Evolutionary conservation across 2,888 invertebrate genomes (phyloP).

Genomic region (Cheilosia vulpina): DNA sequence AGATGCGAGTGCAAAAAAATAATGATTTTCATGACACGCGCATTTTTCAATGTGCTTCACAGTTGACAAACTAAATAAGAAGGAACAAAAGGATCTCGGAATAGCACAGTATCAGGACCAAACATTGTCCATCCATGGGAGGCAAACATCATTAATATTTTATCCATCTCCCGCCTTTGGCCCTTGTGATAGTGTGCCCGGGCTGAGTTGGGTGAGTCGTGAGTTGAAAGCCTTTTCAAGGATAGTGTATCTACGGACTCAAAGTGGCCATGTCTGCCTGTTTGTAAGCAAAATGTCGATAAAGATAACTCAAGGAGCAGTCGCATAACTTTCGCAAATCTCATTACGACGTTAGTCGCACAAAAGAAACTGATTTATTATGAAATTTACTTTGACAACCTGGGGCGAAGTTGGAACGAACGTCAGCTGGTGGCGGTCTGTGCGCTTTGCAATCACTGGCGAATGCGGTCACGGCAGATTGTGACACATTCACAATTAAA

Average conservation of each 20-base stretch:
- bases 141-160: conserved; percentile 68
- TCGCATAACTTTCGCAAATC: conserved; percentile 64
- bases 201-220: not conserved
- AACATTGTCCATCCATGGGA: conserved; percentile 43
- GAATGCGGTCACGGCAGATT: not conserved
- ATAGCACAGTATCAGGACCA: conserved; percentile 7
- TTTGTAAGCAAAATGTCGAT: conserved; percentile 36
- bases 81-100: conserved; percentile 40
- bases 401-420: conserved; percentile 44
- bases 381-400: conserved; percentile 62
- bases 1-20: conserved; percentile 12
- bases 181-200: conserved; percentile 13
- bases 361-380: conserved; percentile 67
- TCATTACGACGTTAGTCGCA: conserved; percentile 51
- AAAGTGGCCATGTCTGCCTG: conserved; percentile 1
- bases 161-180: conserved; percentile 33
- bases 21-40: conserved; percentile 68
- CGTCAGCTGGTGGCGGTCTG: conserved; percentile 7
- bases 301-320: conserved; percentile 43
- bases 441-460: not conserved
- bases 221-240: conserved; percentile 7
- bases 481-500: conserved; percentile 25
- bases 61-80: conserved; percentile 63
- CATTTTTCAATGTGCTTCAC: conserved; percentile 62
- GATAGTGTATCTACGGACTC: conserved; percentile 3